A percentile compares a stretch with the other conserved stretches of the same genome.
phyloP scores from a whole-genome alignment of 2,797 vertebrate species.

The Masticophis lateralis region DNA sequence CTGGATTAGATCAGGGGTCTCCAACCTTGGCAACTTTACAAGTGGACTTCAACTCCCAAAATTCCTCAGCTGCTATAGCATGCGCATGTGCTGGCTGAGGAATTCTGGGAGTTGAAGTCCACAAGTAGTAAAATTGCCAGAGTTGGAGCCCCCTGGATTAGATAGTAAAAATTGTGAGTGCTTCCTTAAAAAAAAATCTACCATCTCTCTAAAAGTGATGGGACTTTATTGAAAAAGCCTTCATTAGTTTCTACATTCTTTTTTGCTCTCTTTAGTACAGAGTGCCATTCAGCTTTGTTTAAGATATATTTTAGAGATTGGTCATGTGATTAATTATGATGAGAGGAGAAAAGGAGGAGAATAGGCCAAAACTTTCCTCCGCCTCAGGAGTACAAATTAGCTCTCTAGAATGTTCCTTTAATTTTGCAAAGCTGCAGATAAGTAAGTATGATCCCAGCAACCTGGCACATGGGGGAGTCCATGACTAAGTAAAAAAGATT shows the following conservation, averaged over 20 bases:
- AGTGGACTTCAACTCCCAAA: no score
- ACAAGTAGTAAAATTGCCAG: no score
- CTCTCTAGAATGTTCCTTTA: neutral
- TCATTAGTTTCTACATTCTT: neutral
- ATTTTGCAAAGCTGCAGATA: neutral
- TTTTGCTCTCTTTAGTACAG: neutral
- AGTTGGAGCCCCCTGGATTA: no score
- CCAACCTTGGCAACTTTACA: no score
- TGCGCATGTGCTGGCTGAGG: no score
- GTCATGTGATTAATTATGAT: neutral
- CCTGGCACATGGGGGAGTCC: neutral
- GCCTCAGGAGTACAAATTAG: neutral
- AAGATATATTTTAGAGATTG: neutral
- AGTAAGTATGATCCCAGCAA: neutral
- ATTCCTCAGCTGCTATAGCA: no score
- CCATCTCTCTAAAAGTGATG: neutral
- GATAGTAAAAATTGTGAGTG: neutral
- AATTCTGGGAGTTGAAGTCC: no score
- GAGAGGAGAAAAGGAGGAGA: neutral
- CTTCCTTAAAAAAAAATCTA: neutral
- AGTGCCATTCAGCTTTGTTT: neutral
- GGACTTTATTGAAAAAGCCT: neutral
- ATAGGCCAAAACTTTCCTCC: neutral
- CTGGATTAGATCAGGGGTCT: no score
- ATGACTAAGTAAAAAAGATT: neutral